Conservation (phyloP, 2,888 invertebrate genomes). For the Endomychus coccineus region DNA sequence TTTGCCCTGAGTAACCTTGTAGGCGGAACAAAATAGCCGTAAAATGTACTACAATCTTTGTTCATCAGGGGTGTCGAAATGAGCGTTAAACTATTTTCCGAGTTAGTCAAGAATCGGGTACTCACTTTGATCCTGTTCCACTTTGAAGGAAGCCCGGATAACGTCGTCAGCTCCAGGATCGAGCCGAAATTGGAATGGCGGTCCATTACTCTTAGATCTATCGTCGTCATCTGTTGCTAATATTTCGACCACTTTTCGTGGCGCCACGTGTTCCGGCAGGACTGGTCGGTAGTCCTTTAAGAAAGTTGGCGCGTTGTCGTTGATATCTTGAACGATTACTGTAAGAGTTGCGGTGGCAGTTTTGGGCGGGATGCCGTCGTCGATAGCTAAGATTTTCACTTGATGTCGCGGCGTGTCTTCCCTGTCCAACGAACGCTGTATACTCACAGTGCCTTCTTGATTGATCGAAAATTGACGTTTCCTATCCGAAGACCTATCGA, state of each 20-base stretch:
- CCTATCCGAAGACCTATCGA: constrained; percentile 86
- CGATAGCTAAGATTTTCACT: constrained; percentile 92
- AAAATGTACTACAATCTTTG: no score
- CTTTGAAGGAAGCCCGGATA: constrained; percentile 89
- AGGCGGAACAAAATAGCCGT: no score
- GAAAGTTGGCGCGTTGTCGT: constrained; percentile 91
- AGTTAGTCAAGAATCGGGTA: no score
- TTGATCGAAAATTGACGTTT: constrained; percentile 91
- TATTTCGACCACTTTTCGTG: constrained; percentile 86
- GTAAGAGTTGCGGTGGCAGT: constrained; percentile 91
- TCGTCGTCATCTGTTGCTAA: constrained; percentile 92
- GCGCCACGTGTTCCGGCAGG: constrained; percentile 85
- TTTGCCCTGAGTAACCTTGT: no score
- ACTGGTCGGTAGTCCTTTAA: constrained; percentile 88
- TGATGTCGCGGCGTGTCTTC: constrained; percentile 94
- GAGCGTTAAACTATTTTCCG: no score
- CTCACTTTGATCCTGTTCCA: constrained; percentile 92
- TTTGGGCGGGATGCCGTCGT: constrained; percentile 87
- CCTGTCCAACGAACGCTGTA: constrained; percentile 84
- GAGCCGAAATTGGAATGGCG: constrained; percentile 91
- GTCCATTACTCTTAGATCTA: constrained; percentile 88
- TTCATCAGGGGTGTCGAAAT: no score
- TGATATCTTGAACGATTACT: constrained; percentile 91
- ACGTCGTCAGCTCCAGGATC: constrained; percentile 92
- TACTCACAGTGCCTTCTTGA: constrained; percentile 90